A percentile compares a stretch with the other conserved stretches of the same genome.
Conservation (phyloP, 2,797 vertebrate genomes). For the Allobates femoralis region DNA sequence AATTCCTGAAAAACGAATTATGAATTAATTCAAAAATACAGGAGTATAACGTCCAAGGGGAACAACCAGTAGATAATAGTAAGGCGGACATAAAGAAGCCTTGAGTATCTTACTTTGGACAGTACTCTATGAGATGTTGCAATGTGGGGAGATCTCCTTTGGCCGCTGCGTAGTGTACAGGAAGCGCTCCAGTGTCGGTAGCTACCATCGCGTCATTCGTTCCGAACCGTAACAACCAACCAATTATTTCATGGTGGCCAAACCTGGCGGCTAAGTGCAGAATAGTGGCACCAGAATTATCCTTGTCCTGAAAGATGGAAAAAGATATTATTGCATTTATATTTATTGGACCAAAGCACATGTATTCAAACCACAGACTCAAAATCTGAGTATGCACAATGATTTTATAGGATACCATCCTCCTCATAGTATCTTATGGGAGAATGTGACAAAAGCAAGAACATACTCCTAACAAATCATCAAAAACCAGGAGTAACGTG, state of each 20-base stretch:
- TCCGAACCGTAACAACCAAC: conserved; percentile 89
- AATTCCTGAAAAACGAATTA: background rate
- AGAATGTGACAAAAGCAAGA: too few species aligned
- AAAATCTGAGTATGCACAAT: too few species aligned
- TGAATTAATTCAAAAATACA: background rate
- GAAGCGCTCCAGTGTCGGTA: conserved; percentile 90
- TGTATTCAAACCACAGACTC: background rate
- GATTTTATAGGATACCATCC: too few species aligned
- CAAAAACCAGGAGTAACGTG: too few species aligned
- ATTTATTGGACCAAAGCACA: background rate
- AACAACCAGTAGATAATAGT: background rate
- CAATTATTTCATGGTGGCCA: conserved; percentile 90
- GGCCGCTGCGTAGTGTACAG: conserved; percentile 95
- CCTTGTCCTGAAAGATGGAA: conserved; percentile 80
- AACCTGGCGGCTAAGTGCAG: conserved; percentile 95
- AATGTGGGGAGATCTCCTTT: conserved; percentile 94
- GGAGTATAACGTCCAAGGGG: background rate
- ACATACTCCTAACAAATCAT: too few species aligned
- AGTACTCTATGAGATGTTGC: conserved; percentile 85
- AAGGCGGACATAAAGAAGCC: background rate
- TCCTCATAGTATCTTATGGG: too few species aligned
- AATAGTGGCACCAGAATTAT: conserved; percentile 93
- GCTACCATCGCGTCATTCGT: conserved; percentile 82
- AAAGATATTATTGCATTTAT: background rate
- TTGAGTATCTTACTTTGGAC: conserved; percentile 85